These are phyloP conservation scores for Bradypodion pumilum DNA, from an alignment of 2,797 vertebrate species.

Conservation along the genomic window DNA sequence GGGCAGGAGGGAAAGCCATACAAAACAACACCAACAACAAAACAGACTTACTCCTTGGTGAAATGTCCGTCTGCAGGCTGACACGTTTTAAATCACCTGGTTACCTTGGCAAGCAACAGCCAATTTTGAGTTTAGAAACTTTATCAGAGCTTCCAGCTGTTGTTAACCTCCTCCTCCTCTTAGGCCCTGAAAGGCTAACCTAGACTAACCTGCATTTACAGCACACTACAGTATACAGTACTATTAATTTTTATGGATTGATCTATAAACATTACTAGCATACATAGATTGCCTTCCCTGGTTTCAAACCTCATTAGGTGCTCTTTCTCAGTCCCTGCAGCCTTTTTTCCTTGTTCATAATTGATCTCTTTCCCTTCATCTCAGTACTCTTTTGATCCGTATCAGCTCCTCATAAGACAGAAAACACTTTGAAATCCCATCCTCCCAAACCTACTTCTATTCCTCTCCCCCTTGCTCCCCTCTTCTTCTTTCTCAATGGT, in stretches of 20 bases:
- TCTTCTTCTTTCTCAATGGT: too few species aligned
- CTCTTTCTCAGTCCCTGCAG: too few species aligned
- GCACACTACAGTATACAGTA: neutral
- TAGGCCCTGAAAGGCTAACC: neutral
- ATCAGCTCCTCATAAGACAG: too few species aligned
- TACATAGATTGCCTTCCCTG: too few species aligned
- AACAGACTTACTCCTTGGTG: neutral
- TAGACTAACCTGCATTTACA: neutral
- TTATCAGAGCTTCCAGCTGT: neutral
- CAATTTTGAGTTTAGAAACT: neutral
- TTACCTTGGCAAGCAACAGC: neutral
- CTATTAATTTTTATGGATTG: neutral
- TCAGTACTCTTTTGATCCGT: too few species aligned
- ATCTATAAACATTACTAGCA: neutral
- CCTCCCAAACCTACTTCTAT: too few species aligned
- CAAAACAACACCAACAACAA: too few species aligned
- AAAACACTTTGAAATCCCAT: too few species aligned
- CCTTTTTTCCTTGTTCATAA: too few species aligned
- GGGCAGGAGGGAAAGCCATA: neutral
- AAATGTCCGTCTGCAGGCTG: neutral
- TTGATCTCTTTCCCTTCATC: too few species aligned
- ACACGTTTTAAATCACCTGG: constrained; percentile 9
- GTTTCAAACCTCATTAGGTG: too few species aligned
- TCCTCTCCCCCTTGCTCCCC: too few species aligned
- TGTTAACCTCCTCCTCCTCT: neutral